Percentiles rank a stretch among this genome's conserved stretches.
Conservation (phyloP, 2,797 vertebrate genomes). For the Anabacerthia variegaticeps region DNA sequence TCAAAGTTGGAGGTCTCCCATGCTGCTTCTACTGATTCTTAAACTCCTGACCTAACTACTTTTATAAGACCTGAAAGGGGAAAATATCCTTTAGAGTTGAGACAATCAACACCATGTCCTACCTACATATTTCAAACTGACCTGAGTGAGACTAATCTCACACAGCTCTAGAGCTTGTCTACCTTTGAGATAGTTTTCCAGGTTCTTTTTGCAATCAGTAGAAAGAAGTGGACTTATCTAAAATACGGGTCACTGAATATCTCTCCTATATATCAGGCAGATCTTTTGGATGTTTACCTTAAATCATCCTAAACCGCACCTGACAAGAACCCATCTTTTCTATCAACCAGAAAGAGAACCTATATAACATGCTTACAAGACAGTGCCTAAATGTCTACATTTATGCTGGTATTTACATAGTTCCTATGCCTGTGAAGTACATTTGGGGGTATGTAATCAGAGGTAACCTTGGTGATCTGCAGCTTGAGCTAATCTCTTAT, state of each 20-base stretch:
- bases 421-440: not conserved
- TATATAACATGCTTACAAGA: not conserved
- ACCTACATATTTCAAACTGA: not conserved
- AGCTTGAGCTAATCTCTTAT: not conserved
- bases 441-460: not conserved
- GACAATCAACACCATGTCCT: not conserved
- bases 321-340: not conserved
- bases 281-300: not conserved
- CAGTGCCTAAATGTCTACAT: not conserved
- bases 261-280: not conserved
- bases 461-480: not conserved
- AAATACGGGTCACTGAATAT: not conserved
- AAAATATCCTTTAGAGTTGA: not conserved
- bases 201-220: not conserved
- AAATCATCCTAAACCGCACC: not conserved
- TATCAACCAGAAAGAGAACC: not conserved
- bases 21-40: not conserved
- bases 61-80: not conserved
- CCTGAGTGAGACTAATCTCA: not conserved
- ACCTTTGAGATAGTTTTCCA: not conserved
- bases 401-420: not conserved
- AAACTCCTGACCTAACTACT: not conserved
- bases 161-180: not conserved
- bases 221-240: not conserved
- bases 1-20: not conserved